Conservation (phyloP, 2,113 vertebrate species). For the Apodemus speciosus region DNA sequence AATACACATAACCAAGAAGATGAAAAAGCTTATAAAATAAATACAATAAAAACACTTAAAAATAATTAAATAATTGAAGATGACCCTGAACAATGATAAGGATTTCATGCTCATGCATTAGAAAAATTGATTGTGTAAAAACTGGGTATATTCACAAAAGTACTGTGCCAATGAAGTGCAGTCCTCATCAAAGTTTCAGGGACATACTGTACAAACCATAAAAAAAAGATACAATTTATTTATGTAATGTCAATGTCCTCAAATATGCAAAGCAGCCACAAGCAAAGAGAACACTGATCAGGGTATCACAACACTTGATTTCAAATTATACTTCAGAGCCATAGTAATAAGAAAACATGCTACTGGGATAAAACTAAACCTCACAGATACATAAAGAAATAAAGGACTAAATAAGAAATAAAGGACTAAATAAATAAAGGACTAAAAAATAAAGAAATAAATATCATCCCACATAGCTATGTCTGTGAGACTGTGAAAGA, state of each 20-base stretch:
- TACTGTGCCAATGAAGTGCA: neutral
- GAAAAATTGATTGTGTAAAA: neutral
- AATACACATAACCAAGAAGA: too few species aligned
- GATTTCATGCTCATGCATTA: neutral
- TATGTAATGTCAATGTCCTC: neutral
- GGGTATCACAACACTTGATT: neutral
- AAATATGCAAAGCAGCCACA: neutral
- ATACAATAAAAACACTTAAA: neutral
- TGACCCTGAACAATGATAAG: neutral
- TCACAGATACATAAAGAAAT: too few species aligned
- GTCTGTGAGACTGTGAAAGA: neutral
- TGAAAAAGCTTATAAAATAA: too few species aligned
- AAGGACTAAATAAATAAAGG: too few species aligned
- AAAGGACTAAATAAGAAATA: neutral
- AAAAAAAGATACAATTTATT: neutral
- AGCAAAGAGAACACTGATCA: neutral
- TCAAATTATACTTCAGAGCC: neutral
- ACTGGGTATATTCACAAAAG: neutral
- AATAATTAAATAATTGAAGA: neutral
- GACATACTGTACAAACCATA: neutral
- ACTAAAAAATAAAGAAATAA: too few species aligned
- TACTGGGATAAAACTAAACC: neutral
- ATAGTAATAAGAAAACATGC: neutral
- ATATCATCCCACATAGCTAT: neutral
- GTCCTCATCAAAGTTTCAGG: neutral